These are phyloP conservation scores for Copidosoma aretas DNA, from an alignment of 2,888 invertebrate genomes.

Conservation along the genomic window DNA sequence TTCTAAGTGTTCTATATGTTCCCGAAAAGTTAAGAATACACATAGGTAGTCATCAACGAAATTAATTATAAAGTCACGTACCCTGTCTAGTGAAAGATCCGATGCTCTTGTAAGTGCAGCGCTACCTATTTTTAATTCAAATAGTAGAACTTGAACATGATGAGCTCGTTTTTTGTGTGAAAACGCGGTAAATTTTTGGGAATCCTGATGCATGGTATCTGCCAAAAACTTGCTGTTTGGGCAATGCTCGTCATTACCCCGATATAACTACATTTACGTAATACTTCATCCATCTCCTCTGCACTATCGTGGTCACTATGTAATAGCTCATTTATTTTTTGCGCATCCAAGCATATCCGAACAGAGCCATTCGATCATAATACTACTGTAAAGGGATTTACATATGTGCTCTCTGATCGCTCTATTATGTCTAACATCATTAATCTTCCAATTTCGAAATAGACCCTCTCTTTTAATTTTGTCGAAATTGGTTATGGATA, in stretches of 20 bases:
- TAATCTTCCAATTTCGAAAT: too few species aligned
- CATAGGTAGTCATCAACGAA: neutral
- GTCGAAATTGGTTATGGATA: too few species aligned
- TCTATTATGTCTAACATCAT: too few species aligned
- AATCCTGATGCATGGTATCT: neutral
- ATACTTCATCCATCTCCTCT: neutral
- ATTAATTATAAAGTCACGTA: neutral
- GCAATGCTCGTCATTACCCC: neutral
- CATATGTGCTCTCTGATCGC: too few species aligned
- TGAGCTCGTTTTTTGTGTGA: neutral
- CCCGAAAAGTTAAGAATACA: neutral
- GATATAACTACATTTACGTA: neutral
- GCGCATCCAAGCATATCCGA: too few species aligned
- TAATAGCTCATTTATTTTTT: too few species aligned
- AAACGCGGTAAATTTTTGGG: constrained; percentile 2
- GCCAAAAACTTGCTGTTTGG: neutral
- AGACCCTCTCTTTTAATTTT: too few species aligned
- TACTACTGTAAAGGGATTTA: too few species aligned
- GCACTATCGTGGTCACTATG: neutral
- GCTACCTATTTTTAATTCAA: neutral
- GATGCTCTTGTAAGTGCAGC: neutral
- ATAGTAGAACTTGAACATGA: neutral
- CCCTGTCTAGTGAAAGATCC: neutral
- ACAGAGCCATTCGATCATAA: neutral
- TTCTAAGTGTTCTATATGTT: neutral